phyloP scores from a whole-genome alignment of 2,888 invertebrate genomes.

The Ophion ellenae region DNA sequence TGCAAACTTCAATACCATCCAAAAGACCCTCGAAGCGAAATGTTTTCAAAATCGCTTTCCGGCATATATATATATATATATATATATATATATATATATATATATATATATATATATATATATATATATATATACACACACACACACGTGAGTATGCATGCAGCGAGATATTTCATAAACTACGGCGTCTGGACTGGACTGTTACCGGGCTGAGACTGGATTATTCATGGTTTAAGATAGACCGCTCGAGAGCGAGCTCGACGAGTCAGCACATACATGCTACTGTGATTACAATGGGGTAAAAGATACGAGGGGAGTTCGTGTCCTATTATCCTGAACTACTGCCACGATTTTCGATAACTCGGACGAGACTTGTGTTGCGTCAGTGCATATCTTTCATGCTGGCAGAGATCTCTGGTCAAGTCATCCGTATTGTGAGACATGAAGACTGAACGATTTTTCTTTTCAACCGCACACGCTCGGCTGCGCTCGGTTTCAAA shows the following conservation, averaged over 20 bases:
- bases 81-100: no score
- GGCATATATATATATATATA: no score
- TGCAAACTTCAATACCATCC: no score
- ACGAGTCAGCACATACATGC: slow-evolving; percentile 19
- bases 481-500: neutral
- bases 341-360: slow-evolving; percentile 54
- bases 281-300: slow-evolving; percentile 47
- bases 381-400: slow-evolving; percentile 18
- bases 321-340: slow-evolving; percentile 53
- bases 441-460: neutral
- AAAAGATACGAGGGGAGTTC: slow-evolving; percentile 22
- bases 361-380: slow-evolving; percentile 20
- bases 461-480: neutral
- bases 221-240: slow-evolving; percentile 58
- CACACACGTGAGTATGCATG: neutral
- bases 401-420: neutral
- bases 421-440: slow-evolving; percentile 14
- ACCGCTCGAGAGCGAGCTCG: slow-evolving; percentile 8
- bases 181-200: slow-evolving; percentile 17
- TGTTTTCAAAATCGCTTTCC: no score
- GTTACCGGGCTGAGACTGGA: slow-evolving; percentile 56
- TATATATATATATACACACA: no score
- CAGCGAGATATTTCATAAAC: slow-evolving; percentile 27
- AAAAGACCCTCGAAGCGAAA: no score
- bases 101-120: no score